Evolutionary conservation across 2,888 invertebrate species (phyloP), one percentile per base, ranked within the genome.

Genomic region (Phragmatobia fuliginosa): DNA sequence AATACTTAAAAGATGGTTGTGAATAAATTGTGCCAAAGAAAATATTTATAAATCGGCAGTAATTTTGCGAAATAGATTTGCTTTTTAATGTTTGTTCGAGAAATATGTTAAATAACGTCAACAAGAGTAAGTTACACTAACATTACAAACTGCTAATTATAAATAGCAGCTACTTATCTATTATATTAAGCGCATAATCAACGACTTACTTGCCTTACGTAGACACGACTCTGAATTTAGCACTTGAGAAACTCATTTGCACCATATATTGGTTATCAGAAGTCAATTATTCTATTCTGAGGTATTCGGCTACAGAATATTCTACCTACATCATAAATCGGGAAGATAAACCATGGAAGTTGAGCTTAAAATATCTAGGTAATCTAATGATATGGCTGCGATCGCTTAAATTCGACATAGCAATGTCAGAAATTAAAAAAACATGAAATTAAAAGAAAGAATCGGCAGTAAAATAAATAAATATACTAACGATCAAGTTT

Each of bases 371-470:
- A 83, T 78, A 82, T 85, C 84, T 87, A 87, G 78, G 80, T 83
- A 77, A 80, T 84, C 89, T 91, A 91, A 87, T 89, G 91, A 91
- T 90, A 91, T 90, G 91, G 86, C 84, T 88, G 88, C 83, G 88
- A 88, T 88, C 83, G 84, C 85, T 83, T 87, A 90, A 87, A 88
- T 87, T 88, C 87, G 85, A 87, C 71, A 74, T 85, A 83, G 86
- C 81, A 83, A 81, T 75, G 69, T 71, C 77, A 64, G 63, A 74
- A 77, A 72, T n/a, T 73, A 61, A 66, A 76, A 38, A 36, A 64
- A 73, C 68, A 56, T 21, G 18, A 56, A 65, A 74, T 67, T 61
- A 16, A 69, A 74, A 72, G 33, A 18, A 64, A 61, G 63, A 60
- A 32, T 41, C 32, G 61, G 65, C 63, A 60, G 41, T 74, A 36